Base-by-base conservation (phyloP, 64 coral and sea anemone species). In the Montipora cactus region DNA sequence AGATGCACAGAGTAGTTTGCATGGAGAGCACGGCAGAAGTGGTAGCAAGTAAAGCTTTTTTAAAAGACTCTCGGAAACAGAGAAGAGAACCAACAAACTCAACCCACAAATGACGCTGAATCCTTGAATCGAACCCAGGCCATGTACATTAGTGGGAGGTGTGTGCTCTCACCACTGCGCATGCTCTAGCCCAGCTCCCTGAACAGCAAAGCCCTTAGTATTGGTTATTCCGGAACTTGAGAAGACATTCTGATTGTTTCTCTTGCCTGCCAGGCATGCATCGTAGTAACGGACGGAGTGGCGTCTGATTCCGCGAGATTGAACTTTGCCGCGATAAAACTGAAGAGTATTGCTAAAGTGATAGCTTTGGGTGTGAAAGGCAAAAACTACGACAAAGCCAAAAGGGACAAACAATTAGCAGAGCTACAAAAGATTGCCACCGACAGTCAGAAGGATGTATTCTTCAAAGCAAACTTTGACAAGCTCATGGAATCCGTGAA, bases 321-420 rank as follows among this genome's bases (percentile, higher is more conserved):
- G 1, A 47, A 47, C 3, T 5, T 2, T 18, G 11, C 25, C 7
- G 1, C 81, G 5, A 21, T 5, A 11, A 16, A 8, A 15, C 28
- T 84, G 15, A 84, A 67, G 61, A 37, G 5, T 5, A 67, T 47
- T n/a, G 12, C 28, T 10, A 55, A 67, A 37, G 81, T 84, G 15
- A 67, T 84, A 68, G 81, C 81, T 4, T 25, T 66, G 25, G 81
- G 81, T 19, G 81, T 84, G 13, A 16, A 14, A 3, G 81, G 81
- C 28, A 84, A 84, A 16, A 61, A 61, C 13, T 84, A 84, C 81
- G 13, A 19, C 23, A 14, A 12, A 3, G 37, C 16, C 59, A 9
- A 84, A n/a, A 15, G 9, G 14, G 5, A n/a, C 5, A 12, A 68
- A 44, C 81, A 84, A 15, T 28, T 16, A 8, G 12, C 2, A 14